Percentiles rank a stretch among this genome's conserved stretches.
Evolutionary conservation across 2,113 vertebrate species (phyloP).

Genomic region (Chaetura pelagica): DNA sequence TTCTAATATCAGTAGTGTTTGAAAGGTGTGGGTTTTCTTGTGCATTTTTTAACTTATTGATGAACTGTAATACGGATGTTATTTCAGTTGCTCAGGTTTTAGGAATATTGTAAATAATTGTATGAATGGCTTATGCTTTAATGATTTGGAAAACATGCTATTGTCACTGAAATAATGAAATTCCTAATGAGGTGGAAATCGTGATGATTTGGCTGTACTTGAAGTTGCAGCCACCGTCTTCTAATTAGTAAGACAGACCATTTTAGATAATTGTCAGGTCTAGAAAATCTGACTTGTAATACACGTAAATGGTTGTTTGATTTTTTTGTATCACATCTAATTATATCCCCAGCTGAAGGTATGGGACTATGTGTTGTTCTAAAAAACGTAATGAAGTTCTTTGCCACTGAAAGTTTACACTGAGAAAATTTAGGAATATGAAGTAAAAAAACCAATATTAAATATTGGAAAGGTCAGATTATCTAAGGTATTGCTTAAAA

Average conservation of each 20-base stretch:
- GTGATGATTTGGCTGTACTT: neutral
- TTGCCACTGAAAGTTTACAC: neutral
- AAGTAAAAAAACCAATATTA: neutral
- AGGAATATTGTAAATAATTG: neutral
- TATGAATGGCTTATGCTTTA: neutral
- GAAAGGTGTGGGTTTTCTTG: neutral
- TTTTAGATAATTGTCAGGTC: accelerated
- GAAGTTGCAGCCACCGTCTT: neutral
- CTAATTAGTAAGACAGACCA: neutral
- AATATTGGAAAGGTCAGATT: constrained; percentile 21
- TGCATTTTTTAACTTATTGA: neutral
- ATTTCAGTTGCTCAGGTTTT: neutral
- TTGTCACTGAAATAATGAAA: neutral
- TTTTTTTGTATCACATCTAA: neutral
- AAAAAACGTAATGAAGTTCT: neutral
- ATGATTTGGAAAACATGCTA: neutral
- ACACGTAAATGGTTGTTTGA: neutral
- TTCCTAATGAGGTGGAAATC: neutral
- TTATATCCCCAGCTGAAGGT: neutral
- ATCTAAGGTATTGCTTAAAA: constrained; percentile 41
- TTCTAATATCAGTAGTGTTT: neutral
- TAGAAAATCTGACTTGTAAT: neutral
- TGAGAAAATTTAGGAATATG: constrained; percentile 8
- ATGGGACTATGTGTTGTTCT: neutral
- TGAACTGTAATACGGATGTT: neutral